These are phyloP conservation scores for Pteronotus mesoamericanus DNA, from an alignment of 2,797 vertebrate species.

Conservation along the genomic window DNA sequence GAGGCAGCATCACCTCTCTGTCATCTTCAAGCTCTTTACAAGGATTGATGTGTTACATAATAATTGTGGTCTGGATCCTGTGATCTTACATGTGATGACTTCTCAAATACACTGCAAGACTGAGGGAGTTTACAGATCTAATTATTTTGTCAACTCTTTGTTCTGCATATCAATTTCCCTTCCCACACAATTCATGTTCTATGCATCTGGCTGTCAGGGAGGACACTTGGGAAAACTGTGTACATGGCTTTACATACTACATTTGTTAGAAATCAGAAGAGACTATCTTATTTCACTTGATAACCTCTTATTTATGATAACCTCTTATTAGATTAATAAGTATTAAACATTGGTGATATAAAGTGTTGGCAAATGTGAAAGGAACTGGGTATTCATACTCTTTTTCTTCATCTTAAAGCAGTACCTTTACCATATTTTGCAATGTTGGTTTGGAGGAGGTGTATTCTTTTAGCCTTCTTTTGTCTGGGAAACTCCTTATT, in stretches of 20 bases:
- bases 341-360: too few species aligned
- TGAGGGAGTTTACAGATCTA: conserved; percentile 28
- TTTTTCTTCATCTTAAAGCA: too few species aligned
- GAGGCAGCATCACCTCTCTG: neutral
- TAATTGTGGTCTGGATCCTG: neutral
- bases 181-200: conserved; percentile 59
- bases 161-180: conserved; percentile 68
- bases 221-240: conserved; percentile 59
- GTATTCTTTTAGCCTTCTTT: too few species aligned
- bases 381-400: too few species aligned
- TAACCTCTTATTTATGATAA: conserved; percentile 73
- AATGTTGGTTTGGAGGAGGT: too few species aligned
- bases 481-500: too few species aligned
- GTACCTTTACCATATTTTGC: too few species aligned
- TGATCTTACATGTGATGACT: neutral
- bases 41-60: neutral
- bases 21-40: neutral
- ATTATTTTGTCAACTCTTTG: conserved; percentile 68
- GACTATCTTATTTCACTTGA: conserved; percentile 65
- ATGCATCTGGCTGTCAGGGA: conserved; percentile 37
- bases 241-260: conserved; percentile 57
- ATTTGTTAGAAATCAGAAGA: conserved; percentile 68
- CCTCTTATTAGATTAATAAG: too few species aligned
- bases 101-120: neutral
- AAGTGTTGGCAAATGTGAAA: too few species aligned